Base-by-base conservation (phyloP, 1,140 invertebrate genomes). In the Vanessa atalanta region DNA sequence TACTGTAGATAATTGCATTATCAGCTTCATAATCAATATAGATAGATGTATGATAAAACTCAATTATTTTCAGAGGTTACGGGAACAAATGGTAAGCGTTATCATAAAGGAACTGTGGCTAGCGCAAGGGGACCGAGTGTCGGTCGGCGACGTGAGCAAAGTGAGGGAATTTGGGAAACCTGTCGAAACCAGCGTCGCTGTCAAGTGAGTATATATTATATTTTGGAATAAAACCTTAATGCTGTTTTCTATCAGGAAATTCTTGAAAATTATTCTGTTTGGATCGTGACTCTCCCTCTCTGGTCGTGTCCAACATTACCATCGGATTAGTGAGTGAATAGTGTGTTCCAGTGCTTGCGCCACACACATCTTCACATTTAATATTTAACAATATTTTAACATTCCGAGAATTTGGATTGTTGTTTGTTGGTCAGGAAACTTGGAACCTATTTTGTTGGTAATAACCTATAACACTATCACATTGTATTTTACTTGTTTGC, bases 21-120 rank as follows among this genome's bases (percentile, higher is more conserved):
- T 4, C 26, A 31, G 6, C 26, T 31, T 31, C 26, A 31, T 6
- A 6, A 31, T 31, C 26, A 31, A 31, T 31, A 31, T 31, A 31
- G 1, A 31, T 31, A 31, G 26, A 43, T 9, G 8, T 37, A 5
- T 43, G 37, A 43, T 8, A 9, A 43, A 15, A 15, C 15, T 15
- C 1, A 13, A 61, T n/a, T 15, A 61, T n/a, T 83, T 84, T 43
- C 79, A 92, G 89, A 86, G 71, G 31, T 70, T 93, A 65, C 68
- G 70, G 3, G 70, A 83, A 31, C 65, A 83, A 14, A 73, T 79
- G 8, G 69, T 91, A 15, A 85, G 76, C 14, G 47, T 93, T 1
- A 9, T 92, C 8, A 79, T 90, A n/a, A 91, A 90, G 47, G 88
- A 92, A 20, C 84, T 85, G 50, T 89, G 80, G 65, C 81, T 85